Base-by-base conservation (phyloP, 1,140 invertebrate genomes). In the Halesus radiatus region DNA sequence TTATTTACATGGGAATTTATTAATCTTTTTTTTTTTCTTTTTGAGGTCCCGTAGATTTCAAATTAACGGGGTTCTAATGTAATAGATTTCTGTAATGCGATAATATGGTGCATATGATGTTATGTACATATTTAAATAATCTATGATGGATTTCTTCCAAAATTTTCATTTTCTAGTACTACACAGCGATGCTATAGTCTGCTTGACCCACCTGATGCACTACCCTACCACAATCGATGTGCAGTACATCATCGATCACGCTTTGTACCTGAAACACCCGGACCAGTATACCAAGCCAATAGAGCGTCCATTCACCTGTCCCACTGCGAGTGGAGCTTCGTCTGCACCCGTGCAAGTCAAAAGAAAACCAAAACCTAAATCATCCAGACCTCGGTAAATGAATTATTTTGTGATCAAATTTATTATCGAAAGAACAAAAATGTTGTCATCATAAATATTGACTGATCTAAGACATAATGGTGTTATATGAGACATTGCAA, bases 181-280 rank as follows among this genome's bases (percentile, higher is more conserved):
- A n/a, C 68, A 75, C 8, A 72, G 37, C 10, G 81, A 83, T 76
- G 10, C 75, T 13, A 80, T 79, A 68, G 72, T 56, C 23, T 78
- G 79, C 73, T 66, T 83, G 18, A 79, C 81, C 50, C 52, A 80
- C 52, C 37, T 83, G 54, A 78, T 83, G 76, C 79, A 83, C 37
- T 83, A 83, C 53, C 81, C 81, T 1, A 76, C 81, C 15, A 80
- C 70, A 0, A 70, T 83, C 20, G 81, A 83, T 50, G 76, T 83
- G 6, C 81, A 83, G 74, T 83, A 83, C 45, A 80, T 83, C 18
- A 83, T 83, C 18, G 81, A 83, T 52, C 70, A 80, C 32, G 81
- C 81, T 22, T 54, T 83, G 54, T 79, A 80, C 58, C 60, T 83
- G 20, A 83, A 80, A 45, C 26, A 83, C 72, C 79, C 81, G 4